These are phyloP conservation scores for Micromussa lordhowensis DNA, from an alignment of 92 coral and sea anemone genomes.

Conservation along the genomic window DNA sequence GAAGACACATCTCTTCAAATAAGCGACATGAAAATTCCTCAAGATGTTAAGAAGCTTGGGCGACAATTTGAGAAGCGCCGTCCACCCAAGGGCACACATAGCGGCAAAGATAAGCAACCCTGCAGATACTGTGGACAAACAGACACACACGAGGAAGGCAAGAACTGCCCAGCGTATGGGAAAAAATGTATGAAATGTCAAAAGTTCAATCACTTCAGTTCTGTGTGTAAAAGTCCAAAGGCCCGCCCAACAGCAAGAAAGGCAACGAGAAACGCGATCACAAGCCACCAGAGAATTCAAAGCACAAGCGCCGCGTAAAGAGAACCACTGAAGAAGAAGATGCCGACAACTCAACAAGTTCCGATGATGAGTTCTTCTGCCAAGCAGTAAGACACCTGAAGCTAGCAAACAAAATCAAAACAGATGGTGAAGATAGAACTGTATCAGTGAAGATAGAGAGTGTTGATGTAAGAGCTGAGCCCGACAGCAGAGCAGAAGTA, in stretches of 20 bases:
- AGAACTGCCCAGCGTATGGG: conserved; percentile 51
- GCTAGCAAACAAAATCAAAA: no score
- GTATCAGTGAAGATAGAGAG: background rate
- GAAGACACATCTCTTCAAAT: conserved; percentile 68
- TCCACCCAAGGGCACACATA: background rate
- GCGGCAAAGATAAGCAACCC: background rate
- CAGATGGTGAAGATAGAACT: no score
- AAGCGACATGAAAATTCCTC: conserved; percentile 59
- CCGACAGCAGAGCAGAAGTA: background rate
- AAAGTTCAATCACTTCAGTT: conserved; percentile 51
- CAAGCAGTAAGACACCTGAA: no score
- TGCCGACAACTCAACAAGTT: conserved; percentile 32
- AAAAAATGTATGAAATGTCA: conserved; percentile 67
- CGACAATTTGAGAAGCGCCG: background rate
- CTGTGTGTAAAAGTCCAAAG: conserved; percentile 25
- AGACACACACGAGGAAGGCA: background rate
- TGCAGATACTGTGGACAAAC: background rate
- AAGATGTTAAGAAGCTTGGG: conserved; percentile 16
- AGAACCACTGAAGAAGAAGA: conserved; percentile 37
- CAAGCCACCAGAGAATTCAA: background rate
- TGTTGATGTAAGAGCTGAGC: background rate
- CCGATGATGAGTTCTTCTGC: background rate
- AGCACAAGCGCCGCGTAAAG: conserved; percentile 31
- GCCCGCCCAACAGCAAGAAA: background rate
- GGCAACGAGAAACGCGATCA: background rate